Conservation (phyloP, 1,140 invertebrate genomes). For the Penaeus chinensis region DNA sequence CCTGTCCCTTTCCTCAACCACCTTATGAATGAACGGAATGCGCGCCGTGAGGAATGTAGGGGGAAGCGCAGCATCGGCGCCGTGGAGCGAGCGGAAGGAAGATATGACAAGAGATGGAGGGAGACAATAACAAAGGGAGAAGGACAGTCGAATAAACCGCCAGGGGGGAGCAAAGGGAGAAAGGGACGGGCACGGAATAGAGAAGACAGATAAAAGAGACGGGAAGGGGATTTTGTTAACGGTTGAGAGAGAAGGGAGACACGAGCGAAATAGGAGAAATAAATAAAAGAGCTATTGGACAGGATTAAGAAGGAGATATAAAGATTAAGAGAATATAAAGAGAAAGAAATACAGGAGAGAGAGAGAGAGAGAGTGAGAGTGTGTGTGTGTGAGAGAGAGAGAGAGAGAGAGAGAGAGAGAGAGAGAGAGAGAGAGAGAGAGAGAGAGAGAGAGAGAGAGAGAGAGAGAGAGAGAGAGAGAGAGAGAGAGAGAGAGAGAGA, state of each 20-base stretch:
- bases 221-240: not conserved
- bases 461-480: no score
- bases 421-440: constrained; percentile 5
- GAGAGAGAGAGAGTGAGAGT: constrained; percentile 6
- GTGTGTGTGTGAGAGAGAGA: not conserved
- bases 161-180: not conserved
- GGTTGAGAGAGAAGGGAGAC: not conserved
- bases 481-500: no score
- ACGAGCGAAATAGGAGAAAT: not conserved
- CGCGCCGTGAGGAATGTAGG: not conserved
- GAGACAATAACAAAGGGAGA: not conserved
- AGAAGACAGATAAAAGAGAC: not conserved
- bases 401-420: not conserved
- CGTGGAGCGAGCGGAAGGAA: not conserved
- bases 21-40: not conserved
- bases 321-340: not conserved
- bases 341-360: not conserved
- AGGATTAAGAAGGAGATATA: not conserved
- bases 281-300: not conserved
- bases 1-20: not conserved
- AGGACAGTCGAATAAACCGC: not conserved
- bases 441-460: not conserved
- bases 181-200: not conserved
- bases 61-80: no score
- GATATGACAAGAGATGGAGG: not conserved